Base-by-base conservation (phyloP, 2,888 invertebrate species). In the Ormyrus pomaceus region DNA sequence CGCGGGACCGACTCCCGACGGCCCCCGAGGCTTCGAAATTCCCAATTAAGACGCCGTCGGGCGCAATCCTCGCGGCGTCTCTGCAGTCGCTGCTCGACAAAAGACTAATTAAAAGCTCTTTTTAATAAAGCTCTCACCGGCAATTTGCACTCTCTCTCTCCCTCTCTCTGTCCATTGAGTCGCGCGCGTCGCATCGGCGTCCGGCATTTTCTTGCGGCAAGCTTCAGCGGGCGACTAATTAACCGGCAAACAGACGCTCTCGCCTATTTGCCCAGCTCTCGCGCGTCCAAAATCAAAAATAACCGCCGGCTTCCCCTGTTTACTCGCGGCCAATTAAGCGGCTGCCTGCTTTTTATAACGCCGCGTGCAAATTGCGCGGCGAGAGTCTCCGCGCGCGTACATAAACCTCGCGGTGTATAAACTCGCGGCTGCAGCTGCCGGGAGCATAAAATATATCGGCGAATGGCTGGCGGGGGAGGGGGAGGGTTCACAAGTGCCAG, bases 21-120 rank as follows among this genome's bases (percentile, higher is more conserved):
- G 5, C 8, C n/a, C 5, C n/a, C 19, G 11, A 50, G 50, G 1
- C 6, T n/a, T 10, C 13, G 48, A 51, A 58, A 61, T 65, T 72
- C 55, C 68, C 62, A 72, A 72, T 79, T 79, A 73, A 78, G 72
- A 55, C 59, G 55, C 34, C 59, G 62, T 45, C 62, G 46, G 19
- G 50, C 8, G 10, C 34, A 34, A 34, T 34, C 34, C 2, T 2
- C n/a, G n/a, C 34, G 34, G 34, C 34, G 34, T 34, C 34, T 34
- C 2, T 34, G 34, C 19, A 19, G 19, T 19, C 19, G 19, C 19
- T 34, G 34, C 34, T 34, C 34, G 34, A 3, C 34, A 3, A 34
- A 34, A 34, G 34, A 2, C 34, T 34, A 34, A 34, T 34, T 34
- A 34, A 34, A 34, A 34, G 34, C 34, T 34, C 34, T 34, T 34